Percentiles rank a stretch among this genome's conserved stretches.
Evolutionary conservation across 2,888 invertebrate genomes (phyloP).

Genomic region (Steromphala cineraria): DNA sequence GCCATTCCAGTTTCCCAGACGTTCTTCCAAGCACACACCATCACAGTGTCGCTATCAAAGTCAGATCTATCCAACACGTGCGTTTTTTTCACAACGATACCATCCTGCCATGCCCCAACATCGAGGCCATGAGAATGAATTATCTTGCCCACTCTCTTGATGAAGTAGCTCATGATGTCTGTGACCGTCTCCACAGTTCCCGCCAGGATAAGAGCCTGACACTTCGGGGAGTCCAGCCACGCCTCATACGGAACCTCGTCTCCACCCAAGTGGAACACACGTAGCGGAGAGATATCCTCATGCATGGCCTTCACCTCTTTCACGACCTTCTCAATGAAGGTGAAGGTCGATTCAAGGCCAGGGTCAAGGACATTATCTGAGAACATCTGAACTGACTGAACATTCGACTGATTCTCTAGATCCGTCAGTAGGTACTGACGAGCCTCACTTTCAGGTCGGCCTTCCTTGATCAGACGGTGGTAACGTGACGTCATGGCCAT

Average conservation of each 20-base stretch:
- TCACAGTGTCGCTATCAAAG: constrained; percentile 53
- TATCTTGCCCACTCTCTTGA: constrained; percentile 52
- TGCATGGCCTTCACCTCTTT: constrained; percentile 58
- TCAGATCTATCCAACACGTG: constrained; percentile 24
- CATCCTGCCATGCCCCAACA: constrained; percentile 62
- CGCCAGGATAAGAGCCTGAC: constrained; percentile 47
- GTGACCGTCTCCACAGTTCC: constrained; percentile 43
- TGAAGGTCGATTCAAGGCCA: constrained; percentile 66
- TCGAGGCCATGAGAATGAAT: constrained; percentile 45
- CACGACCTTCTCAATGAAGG: constrained; percentile 67
- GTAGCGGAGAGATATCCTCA: constrained; percentile 54
- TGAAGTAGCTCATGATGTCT: constrained; percentile 63
- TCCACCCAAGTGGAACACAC: constrained; percentile 69
- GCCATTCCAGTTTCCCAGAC: constrained; percentile 71
- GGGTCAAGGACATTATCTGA: constrained; percentile 71
- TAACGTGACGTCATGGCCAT: constrained; percentile 64
- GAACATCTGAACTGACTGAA: constrained; percentile 68
- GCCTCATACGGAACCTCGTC: constrained; percentile 69
- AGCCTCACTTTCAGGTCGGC: constrained; percentile 20
- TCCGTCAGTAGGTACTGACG: constrained; percentile 51
- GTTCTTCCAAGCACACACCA: constrained; percentile 70
- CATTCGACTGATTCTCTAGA: constrained; percentile 39
- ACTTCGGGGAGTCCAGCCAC: constrained; percentile 65
- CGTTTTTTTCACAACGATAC: constrained; percentile 38
- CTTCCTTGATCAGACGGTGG: constrained; percentile 40